A percentile compares a stretch with the other conserved stretches of the same genome.
Evolutionary conservation across 2,113 vertebrate species (phyloP).

Genomic region (Montifringilla adamsi): DNA sequence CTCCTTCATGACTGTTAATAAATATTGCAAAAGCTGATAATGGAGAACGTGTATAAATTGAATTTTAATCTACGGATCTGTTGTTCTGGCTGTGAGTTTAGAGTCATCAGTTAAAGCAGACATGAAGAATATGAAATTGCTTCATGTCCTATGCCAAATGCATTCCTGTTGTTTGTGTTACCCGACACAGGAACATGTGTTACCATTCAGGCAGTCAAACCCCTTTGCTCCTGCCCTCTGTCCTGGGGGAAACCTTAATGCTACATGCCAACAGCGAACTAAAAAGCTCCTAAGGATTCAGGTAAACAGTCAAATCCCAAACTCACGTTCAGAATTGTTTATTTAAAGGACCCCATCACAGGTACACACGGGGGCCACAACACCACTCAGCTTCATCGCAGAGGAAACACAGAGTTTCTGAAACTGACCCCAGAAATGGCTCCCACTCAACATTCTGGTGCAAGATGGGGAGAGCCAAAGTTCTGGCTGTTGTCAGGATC

Average conservation of each 20-base stretch:
- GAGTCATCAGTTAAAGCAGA: background rate
- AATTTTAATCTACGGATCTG: background rate
- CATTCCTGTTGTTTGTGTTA: background rate
- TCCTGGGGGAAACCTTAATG: background rate
- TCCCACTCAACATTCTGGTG: conserved; percentile 63
- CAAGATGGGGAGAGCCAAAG: conserved; percentile 63
- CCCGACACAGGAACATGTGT: background rate
- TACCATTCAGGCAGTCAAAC: background rate
- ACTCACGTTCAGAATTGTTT: conserved; percentile 52
- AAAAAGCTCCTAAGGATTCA: background rate
- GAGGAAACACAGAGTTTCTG: conserved; percentile 22
- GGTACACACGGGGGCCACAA: background rate
- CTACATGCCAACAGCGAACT: background rate
- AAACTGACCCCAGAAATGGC: conserved; percentile 27
- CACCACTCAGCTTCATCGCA: background rate
- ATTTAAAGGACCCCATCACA: conserved; percentile 65
- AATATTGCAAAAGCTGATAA: background rate
- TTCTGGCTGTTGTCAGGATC: conserved; percentile 35
- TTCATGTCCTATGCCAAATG: background rate
- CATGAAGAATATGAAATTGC: background rate
- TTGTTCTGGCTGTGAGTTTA: background rate
- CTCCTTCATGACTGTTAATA: background rate
- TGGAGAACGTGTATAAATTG: background rate
- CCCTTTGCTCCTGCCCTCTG: background rate
- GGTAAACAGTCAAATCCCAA: background rate